A percentile compares a stretch with the other conserved stretches of the same genome.
Conservation (phyloP, 2,113 vertebrate genomes). For the Salvelinus fontinalis region DNA sequence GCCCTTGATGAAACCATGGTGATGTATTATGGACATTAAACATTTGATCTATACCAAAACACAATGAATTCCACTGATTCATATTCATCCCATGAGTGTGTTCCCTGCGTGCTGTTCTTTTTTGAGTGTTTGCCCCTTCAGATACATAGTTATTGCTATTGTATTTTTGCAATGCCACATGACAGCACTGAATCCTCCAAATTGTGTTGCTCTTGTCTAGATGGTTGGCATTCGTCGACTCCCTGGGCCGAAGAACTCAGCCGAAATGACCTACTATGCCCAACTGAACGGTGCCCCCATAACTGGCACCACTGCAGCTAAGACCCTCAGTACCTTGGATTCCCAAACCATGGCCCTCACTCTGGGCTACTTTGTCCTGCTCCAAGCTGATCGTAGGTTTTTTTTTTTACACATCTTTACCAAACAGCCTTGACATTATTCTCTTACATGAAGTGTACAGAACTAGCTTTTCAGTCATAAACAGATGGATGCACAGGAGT, state of each 20-base stretch:
- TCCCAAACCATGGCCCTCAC: constrained; percentile 97
- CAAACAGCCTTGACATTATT: background rate
- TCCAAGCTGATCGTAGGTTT: constrained; percentile 94
- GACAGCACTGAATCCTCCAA: background rate
- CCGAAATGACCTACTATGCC: constrained; percentile 93
- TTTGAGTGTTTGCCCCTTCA: background rate
- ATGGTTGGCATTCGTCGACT: constrained; percentile 95
- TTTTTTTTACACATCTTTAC: background rate
- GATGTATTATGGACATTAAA: constrained; percentile 38
- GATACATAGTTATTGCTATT: no score
- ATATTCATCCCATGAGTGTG: background rate
- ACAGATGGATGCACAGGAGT: no score
- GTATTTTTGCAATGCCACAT: background rate
- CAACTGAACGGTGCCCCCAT: constrained; percentile 86
- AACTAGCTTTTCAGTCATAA: background rate
- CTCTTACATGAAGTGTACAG: background rate
- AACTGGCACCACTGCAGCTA: constrained; percentile 87
- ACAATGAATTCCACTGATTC: constrained; percentile 25
- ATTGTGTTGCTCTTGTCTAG: constrained; percentile 59
- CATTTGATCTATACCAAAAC: constrained; percentile 59
- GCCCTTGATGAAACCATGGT: constrained; percentile 46
- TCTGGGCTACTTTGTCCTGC: constrained; percentile 91
- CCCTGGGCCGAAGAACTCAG: constrained; percentile 90
- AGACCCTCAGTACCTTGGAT: constrained; percentile 93
- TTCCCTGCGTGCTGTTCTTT: background rate